Percentiles rank a stretch among this genome's conserved stretches.
phyloP scores from a whole-genome alignment of 2,888 invertebrate species.

The Nomada lathburiana region DNA sequence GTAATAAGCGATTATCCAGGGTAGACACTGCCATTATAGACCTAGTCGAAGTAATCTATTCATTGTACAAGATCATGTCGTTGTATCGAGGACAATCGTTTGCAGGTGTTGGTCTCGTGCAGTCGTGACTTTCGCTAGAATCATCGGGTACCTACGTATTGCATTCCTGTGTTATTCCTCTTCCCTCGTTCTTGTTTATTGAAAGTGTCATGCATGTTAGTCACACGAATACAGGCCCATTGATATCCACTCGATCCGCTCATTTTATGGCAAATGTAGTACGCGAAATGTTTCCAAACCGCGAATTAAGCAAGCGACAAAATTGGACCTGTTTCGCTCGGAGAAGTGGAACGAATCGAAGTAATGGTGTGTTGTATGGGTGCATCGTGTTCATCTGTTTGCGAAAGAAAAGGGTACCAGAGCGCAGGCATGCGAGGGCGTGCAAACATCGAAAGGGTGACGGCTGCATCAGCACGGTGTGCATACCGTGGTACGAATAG shows the following conservation, averaged over 20 bases:
- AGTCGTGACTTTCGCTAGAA: conserved; percentile 5
- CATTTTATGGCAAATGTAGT: background rate
- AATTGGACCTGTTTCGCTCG: background rate
- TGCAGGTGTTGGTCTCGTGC: conserved; percentile 15
- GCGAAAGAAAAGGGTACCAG: conserved; percentile 55
- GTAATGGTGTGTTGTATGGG: conserved; percentile 41
- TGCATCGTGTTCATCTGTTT: conserved; percentile 63
- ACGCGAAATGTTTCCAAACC: background rate
- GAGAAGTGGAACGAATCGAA: conserved; percentile 28
- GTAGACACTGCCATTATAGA: conserved; percentile 73
- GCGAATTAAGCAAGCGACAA: conserved; percentile 15
- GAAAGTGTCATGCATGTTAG: conserved; percentile 50
- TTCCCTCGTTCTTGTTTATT: conserved; percentile 41
- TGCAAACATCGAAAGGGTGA: conserved; percentile 72
- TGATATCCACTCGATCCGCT: conserved; percentile 16
- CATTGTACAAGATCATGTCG: conserved; percentile 40
- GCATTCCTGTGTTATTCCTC: conserved; percentile 54
- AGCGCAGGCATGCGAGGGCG: conserved; percentile 75
- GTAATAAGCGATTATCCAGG: conserved; percentile 79
- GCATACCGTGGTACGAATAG: conserved; percentile 32
- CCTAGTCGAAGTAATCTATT: conserved; percentile 39
- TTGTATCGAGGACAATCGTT: conserved; percentile 11
- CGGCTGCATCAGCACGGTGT: conserved; percentile 24
- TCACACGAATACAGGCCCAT: conserved; percentile 13
- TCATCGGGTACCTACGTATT: conserved; percentile 46